A percentile compares a stretch with the other conserved stretches of the same genome.
phyloP scores from a whole-genome alignment of 1,140 invertebrate genomes.

The Cotesia chilonis region DNA sequence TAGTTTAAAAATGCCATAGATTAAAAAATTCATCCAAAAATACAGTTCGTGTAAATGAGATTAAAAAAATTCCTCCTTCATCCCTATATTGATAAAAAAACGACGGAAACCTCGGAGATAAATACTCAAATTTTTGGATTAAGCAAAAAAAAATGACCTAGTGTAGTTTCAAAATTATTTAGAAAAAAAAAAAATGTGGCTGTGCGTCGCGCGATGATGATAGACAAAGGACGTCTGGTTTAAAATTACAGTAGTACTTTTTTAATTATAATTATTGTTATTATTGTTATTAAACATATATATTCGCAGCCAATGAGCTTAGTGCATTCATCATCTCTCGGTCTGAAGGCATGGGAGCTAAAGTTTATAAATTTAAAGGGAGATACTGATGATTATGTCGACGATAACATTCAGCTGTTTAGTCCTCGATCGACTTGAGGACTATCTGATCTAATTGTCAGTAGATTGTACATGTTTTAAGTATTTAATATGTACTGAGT shows the following conservation, averaged over 20 bases:
- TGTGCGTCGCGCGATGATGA: constrained; percentile 40
- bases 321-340: constrained; percentile 48
- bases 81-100: no score
- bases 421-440: constrained; percentile 25
- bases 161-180: no score
- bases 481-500: background rate
- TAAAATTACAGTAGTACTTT: constrained; percentile 41
- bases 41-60: no score
- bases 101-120: no score
- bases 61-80: no score
- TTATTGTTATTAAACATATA: constrained; percentile 42
- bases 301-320: constrained; percentile 55
- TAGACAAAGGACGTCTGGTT: constrained; percentile 53
- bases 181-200: background rate
- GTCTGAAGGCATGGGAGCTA: constrained; percentile 4
- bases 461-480: background rate
- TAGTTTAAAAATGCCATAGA: no score
- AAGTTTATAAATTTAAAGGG: background rate
- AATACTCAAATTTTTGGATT: no score
- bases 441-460: constrained; percentile 21
- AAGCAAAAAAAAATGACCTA: no score
- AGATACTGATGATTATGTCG: background rate
- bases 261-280: constrained; percentile 27
- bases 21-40: no score
- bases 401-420: constrained; percentile 25